phyloP scores from a whole-genome alignment of 2,113 vertebrate genomes.

The Laticauda colubrina region DNA sequence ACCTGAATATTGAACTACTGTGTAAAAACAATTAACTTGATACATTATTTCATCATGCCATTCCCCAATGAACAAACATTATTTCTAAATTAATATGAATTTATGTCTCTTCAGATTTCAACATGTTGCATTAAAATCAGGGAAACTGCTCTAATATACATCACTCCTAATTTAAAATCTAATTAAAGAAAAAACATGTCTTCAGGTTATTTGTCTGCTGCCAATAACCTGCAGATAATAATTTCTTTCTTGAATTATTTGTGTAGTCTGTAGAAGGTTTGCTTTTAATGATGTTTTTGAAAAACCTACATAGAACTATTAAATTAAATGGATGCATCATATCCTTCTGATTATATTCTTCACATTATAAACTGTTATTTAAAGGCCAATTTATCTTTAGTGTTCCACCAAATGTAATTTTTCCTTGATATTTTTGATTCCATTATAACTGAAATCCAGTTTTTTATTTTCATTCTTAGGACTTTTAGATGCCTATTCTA shows the following conservation, averaged over 20 bases:
- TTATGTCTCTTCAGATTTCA: neutral
- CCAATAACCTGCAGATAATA: neutral
- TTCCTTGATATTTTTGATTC: neutral
- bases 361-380: neutral
- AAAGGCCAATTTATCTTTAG: neutral
- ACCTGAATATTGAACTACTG: conserved; percentile 65
- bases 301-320: neutral
- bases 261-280: neutral
- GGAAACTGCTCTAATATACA: neutral
- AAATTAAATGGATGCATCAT: neutral
- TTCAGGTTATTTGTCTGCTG: conserved; percentile 7
- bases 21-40: conserved; percentile 47
- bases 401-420: neutral
- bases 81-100: conserved; percentile 40
- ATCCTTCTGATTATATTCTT: neutral
- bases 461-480: neutral
- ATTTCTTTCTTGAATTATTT: neutral
- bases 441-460: neutral
- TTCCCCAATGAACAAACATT: neutral
- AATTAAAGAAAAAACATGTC: conserved; percentile 7
- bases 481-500: neutral
- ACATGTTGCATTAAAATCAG: conserved; percentile 4
- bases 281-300: neutral
- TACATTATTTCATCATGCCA: neutral
- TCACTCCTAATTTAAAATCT: conserved; percentile 14